Evolutionary conservation across 2,797 vertebrate genomes (phyloP), one percentile per base, ranked within the genome.

Genomic region (Catostomus latipinnis): DNA sequence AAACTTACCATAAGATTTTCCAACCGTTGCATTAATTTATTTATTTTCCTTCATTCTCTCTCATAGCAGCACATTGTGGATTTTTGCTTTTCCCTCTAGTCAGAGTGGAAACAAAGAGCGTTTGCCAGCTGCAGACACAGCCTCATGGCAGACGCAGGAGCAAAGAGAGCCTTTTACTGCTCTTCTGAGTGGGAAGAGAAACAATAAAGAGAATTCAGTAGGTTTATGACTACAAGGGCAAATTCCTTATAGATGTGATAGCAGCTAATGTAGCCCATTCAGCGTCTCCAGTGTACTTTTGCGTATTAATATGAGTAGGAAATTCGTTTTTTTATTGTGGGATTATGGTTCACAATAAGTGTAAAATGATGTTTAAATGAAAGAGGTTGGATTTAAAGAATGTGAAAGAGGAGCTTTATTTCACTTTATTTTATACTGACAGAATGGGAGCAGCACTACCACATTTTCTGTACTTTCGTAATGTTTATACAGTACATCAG

Each of bases 21-120:
- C 77, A 72, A 81, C 77, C 60, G 34, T 62, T 70, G n/a, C 73
- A 52, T 34, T 69, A 53, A 74, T 71, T 50, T 34, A 63, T 74
- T 67, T 78, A 52, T 14, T 53, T 70, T 61, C 58, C 76, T 74
- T 71, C 69, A 22, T 54, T 61, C 74, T 82, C 67, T 78, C 77
- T 74, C 70, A 70, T 54, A 82, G 78, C 48, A 65, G 82, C 80
- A 82, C 70, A 78, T 34, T 82, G 68, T 66, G 61, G 34, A 71
- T 74, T 80, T 76, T 61, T 65, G 45, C 68, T 83, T 81, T 56
- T 67, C 74, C 61, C 74, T 78, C 66, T 62, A 71, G 77, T 85
- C 75, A 82, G 74, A 83, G 66, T 87, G 86, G 86, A 87, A 87
- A 87, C 69, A 85, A 78, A 81, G 86, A 84, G 76, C 76, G 72